phyloP scores from a whole-genome alignment of 1,140 invertebrate species.

The Trachymyrmex cornetzi region DNA sequence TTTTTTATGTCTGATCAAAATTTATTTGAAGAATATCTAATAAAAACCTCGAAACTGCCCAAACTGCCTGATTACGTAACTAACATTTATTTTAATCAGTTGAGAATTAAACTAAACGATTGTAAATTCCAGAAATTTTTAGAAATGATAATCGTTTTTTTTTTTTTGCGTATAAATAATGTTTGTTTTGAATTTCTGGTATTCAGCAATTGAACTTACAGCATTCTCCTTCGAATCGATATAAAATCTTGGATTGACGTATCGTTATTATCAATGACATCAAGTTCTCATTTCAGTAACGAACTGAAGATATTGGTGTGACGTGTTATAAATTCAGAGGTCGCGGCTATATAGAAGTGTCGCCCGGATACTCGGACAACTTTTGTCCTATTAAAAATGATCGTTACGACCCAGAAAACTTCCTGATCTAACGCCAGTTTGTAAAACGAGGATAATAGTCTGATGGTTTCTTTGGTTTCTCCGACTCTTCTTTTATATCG shows the following conservation, averaged over 20 bases:
- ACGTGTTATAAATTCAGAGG: conserved; percentile 22
- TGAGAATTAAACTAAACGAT: neutral
- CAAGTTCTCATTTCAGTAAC: conserved; percentile 11
- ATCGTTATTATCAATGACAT: neutral
- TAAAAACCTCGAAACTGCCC: no score
- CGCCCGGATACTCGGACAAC: neutral
- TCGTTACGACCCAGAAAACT: neutral
- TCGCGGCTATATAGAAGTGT: neutral
- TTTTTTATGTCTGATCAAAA: no score
- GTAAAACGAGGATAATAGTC: conserved; percentile 52
- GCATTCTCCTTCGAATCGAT: neutral
- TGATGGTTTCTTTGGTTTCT: conserved; percentile 2
- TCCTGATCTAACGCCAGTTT: neutral
- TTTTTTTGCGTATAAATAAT: neutral
- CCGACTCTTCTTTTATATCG: neutral
- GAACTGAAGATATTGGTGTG: neutral
- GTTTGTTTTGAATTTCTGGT: neutral
- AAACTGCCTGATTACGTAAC: no score
- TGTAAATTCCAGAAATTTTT: neutral
- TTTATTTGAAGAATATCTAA: no score
- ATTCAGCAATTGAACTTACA: neutral
- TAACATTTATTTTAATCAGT: no score
- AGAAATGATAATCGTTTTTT: neutral
- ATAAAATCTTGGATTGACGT: neutral
- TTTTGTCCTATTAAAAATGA: conserved; percentile 49